A percentile compares a stretch with the other conserved stretches of the same genome.
Conservation (phyloP, 2,113 vertebrate species). For the Cyprinodon brontotheroides region DNA sequence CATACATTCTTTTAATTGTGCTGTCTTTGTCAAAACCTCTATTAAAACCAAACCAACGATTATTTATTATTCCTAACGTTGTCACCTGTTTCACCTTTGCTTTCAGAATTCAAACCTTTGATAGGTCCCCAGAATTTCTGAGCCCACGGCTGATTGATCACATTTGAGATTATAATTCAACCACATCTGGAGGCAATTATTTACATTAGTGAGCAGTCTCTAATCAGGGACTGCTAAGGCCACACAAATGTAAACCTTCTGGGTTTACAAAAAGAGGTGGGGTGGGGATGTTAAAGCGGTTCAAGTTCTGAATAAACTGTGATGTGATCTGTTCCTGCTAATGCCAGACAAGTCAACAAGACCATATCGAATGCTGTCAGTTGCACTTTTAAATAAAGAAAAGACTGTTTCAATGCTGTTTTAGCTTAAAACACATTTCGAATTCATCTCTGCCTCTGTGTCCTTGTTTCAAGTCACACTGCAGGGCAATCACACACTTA, state of each 20-base stretch:
- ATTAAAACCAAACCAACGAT: not conserved
- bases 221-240: constrained; percentile 68
- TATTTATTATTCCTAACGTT: no score
- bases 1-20: no score
- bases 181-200: constrained; percentile 74
- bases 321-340: constrained; percentile 19
- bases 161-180: constrained; percentile 37
- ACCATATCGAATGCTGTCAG: not conserved
- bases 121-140: constrained; percentile 6
- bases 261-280: not conserved
- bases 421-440: not conserved
- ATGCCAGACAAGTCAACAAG: not conserved
- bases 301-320: constrained; percentile 9
- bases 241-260: constrained; percentile 41
- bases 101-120: constrained; percentile 17
- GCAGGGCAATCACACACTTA: constrained; percentile 33
- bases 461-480: constrained; percentile 7
- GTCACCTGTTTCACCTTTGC: constrained; percentile 1
- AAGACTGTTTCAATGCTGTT: not conserved
- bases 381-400: no score
- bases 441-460: not conserved
- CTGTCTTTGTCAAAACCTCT: no score
- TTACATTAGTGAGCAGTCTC: constrained; percentile 54
- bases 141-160: constrained; percentile 43
- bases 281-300: constrained; percentile 4